Evolutionary conservation across 2,797 vertebrate genomes (phyloP), one percentile per base, ranked within the genome.

Genomic region (Mormyrus proboscirostris): DNA sequence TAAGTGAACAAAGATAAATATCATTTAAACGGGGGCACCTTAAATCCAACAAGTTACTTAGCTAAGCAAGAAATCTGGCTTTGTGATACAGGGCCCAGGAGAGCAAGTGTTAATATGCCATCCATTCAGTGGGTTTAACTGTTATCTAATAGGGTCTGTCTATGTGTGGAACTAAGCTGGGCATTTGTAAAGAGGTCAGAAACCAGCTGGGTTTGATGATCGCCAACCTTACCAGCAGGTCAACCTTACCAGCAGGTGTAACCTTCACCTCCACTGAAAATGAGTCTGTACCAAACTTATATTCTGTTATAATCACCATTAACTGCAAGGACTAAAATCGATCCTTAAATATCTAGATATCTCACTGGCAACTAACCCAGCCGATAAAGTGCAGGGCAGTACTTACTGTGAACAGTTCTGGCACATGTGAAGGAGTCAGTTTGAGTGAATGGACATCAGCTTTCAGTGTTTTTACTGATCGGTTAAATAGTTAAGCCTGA

Each of bases 101-200:
- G 90, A 95, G 91, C 91, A 91, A 91, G 87, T 14, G 25, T 38
- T 33, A 90, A 86, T 86, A 86, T 88, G 87, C 19, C 88, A 59
- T 91, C 90, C 76, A 25, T 53, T 86, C 51, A 92, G 84, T 89
- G 41, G 25, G 19, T 65, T 86, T n/a, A 62, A 88, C 59, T 65
- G 59, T 25, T 65, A 89, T 88, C 12, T 53, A 82, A 73, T 19
- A 44, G 89, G 73, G 41, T 87, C 89, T 62, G 88, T 90, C 76
- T 38, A 90, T 91, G 88, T 90, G 33, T 25, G 86, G 92, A 93
- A 16, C 83, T 91, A 92, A 91, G n/a, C 47, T 88, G 93, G 44
- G 91, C 69, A 73, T 38, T 73, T 73, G 29, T 33, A 16, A 73
- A 73, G 12, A 33, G 69, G 69, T 69, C 65, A 69, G 10, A 69